Conservation (phyloP, 2,113 vertebrate species). For the Oxyura jamaicensis region DNA sequence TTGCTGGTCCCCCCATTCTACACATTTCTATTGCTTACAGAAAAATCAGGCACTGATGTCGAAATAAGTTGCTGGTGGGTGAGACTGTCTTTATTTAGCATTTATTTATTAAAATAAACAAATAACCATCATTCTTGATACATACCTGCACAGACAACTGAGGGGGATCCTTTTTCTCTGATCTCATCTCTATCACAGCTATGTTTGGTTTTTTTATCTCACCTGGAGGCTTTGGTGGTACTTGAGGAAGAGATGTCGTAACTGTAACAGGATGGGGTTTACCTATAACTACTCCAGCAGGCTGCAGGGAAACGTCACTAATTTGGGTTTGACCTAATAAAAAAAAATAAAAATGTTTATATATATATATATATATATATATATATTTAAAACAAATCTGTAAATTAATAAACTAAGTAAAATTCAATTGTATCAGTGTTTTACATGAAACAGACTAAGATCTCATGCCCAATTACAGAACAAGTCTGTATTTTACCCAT, state of each 20-base stretch:
- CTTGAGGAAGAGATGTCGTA: conserved; percentile 75
- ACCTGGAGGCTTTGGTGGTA: conserved; percentile 43
- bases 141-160: conserved; percentile 84
- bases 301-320: conserved; percentile 55
- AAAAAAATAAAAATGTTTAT: not conserved
- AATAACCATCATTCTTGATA: not conserved
- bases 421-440: not conserved
- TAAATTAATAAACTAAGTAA: not conserved
- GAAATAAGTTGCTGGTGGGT: not conserved
- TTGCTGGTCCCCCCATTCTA: not conserved
- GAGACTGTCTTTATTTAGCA: not conserved
- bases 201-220: conserved; percentile 72
- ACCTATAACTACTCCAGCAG: conserved; percentile 62
- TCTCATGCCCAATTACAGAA: not conserved
- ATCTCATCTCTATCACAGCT: conserved; percentile 78
- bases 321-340: conserved; percentile 83
- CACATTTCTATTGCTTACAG: not conserved
- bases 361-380: not conserved
- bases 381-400: not conserved
- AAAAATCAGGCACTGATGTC: not conserved
- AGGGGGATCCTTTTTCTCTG: conserved; percentile 74
- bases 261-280: conserved; percentile 72
- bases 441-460: not conserved
- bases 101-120: not conserved
- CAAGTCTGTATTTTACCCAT: not conserved